These are phyloP conservation scores for Elanoides forficatus DNA, from an alignment of 2,113 vertebrate species.

Conservation along the genomic window DNA sequence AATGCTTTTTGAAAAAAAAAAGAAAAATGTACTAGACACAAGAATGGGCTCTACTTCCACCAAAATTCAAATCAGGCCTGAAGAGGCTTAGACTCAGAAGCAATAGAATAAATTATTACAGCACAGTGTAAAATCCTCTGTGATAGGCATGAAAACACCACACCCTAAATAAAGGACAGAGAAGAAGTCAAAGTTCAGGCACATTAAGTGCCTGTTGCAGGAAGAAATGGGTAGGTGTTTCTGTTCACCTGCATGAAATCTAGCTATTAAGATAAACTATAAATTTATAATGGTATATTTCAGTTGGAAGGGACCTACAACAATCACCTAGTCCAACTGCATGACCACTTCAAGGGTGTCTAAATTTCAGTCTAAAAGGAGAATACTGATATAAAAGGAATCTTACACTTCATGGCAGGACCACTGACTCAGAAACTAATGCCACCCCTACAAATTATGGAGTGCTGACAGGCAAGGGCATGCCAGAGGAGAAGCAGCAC, in stretches of 20 bases:
- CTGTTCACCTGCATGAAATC: neutral
- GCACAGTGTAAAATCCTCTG: neutral
- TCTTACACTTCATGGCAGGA: neutral
- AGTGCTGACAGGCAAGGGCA: neutral
- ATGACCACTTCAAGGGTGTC: neutral
- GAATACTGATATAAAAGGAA: neutral
- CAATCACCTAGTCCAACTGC: neutral
- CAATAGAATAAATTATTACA: neutral
- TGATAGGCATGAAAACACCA: neutral
- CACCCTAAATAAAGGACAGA: neutral
- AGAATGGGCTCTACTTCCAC: neutral
- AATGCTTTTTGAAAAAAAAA: neutral
- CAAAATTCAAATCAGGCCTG: neutral
- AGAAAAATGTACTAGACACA: neutral
- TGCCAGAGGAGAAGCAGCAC: neutral
- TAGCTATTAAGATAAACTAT: neutral
- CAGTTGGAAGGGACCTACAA: neutral
- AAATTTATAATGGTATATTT: neutral
- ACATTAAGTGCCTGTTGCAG: neutral
- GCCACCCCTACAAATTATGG: neutral
- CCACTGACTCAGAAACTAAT: neutral
- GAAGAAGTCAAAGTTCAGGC: constrained; percentile 32
- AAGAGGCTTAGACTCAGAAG: neutral
- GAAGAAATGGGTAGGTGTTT: neutral
- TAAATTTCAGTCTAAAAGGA: neutral